Evolutionary conservation across 2,113 vertebrate species (phyloP), one percentile per base, ranked within the genome.

Genomic region (Dasyurus viverrinus): DNA sequence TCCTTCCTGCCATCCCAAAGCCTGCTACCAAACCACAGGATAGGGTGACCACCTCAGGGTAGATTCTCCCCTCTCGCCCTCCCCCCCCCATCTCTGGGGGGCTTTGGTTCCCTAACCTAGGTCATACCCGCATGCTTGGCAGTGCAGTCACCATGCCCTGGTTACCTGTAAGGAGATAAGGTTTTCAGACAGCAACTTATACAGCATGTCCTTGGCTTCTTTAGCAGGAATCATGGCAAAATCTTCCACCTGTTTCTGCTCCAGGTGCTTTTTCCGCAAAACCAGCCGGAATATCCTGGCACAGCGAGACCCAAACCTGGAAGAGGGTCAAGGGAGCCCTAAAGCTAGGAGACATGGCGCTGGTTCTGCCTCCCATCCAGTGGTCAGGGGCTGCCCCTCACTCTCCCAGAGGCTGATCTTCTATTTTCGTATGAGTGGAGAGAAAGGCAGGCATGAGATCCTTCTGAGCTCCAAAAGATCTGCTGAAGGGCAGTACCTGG

Each of bases 171-270:
- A 98, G 92, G 99, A 98, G 26, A 99, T 99, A 30, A 99, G 98
- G 95, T 99, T 99, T 96, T 99, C 98, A 0, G 99, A 99, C 1
- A 99, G 98, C 98, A 99, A 98, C 14, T 99, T 99, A 98, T 99
- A 99, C 68, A 99, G 98, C 99, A 99, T 99, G 90, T 99, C 99
- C 98, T 99, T 99, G 27, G 99, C 99, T 89, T 99, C 99, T 96
- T 99, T 99, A 36, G 99, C 99, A 0, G 99, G 99, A 97, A 99
- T 99, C 99, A 99, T 99, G 90, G 99, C 99, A 48, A 99, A 99
- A 94, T 99, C 99, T 97, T 99, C 99, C 97, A 99, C 99, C 93
- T 99, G 99, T 97, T 99, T 99, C 98, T 99, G 99, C 93, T 99
- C 99, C 97, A 99, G 93, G 90, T 99, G 99, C 93, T 98, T 99